Evolutionary conservation across 1,140 invertebrate genomes (phyloP).

Genomic region (Drosophila guanche): DNA sequence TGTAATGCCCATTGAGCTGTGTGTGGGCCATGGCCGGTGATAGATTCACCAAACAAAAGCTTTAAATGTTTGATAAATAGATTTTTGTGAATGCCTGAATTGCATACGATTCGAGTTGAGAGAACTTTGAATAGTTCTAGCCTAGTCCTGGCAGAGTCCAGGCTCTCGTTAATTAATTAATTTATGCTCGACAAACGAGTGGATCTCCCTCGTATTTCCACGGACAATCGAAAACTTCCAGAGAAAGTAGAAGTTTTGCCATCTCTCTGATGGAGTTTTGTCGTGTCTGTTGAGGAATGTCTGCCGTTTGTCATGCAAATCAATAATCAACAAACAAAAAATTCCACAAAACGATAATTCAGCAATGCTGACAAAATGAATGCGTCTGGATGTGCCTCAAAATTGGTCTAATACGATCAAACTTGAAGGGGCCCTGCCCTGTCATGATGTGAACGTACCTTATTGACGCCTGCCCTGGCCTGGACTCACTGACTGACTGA

Average conservation of each 20-base stretch:
- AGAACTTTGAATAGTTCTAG: not conserved
- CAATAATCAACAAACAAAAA: slow-evolving; percentile 37
- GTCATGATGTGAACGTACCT: slow-evolving; percentile 22
- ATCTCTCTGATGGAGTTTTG: not conserved
- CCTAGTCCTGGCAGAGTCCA: no score
- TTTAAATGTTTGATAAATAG: slow-evolving; percentile 39
- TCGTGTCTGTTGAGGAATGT: slow-evolving; percentile 6
- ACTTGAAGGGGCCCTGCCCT: not conserved
- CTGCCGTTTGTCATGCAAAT: slow-evolving; percentile 32
- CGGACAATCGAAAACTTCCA: not conserved
- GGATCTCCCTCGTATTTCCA: not conserved
- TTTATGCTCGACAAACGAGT: slow-evolving; percentile 11
- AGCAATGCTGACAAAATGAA: slow-evolving; percentile 30
- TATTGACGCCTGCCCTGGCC: slow-evolving; percentile 37
- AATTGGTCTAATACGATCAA: slow-evolving; percentile 57
- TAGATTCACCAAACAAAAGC: not conserved
- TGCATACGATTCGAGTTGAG: not conserved
- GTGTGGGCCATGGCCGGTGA: slow-evolving; percentile 7
- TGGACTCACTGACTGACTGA: slow-evolving; percentile 12
- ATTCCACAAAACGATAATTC: slow-evolving; percentile 20
- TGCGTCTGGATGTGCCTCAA: slow-evolving; percentile 42
- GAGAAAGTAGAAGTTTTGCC: not conserved
- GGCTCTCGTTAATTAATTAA: slow-evolving; percentile 19
- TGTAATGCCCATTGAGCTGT: not conserved
- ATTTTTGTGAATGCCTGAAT: not conserved